phyloP scores from a whole-genome alignment of 2,113 vertebrate genomes.

The Xerus inauris region DNA sequence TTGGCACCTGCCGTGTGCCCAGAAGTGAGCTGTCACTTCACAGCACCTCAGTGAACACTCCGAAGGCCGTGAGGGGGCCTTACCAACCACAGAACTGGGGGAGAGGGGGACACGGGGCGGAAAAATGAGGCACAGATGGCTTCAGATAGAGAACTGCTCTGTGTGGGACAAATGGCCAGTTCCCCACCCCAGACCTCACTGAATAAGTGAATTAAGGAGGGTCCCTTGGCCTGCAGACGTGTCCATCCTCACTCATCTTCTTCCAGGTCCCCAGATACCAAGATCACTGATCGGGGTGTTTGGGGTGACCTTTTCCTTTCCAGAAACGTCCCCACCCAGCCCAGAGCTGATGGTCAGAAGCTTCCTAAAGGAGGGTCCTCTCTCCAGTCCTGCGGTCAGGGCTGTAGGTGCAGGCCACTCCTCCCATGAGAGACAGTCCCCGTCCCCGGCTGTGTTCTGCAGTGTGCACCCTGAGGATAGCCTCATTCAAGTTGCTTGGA shows the following conservation, averaged over 20 bases:
- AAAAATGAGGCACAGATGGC: too few species aligned
- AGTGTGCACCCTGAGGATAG: rapidly evolving
- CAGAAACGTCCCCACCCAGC: background rate
- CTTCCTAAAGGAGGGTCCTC: background rate
- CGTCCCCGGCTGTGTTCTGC: background rate
- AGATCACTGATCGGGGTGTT: too few species aligned
- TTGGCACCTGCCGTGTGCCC: background rate
- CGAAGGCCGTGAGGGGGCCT: rapidly evolving
- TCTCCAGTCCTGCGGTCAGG: too few species aligned
- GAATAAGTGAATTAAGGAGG: too few species aligned
- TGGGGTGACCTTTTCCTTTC: background rate
- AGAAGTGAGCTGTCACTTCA: rapidly evolving
- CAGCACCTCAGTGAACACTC: rapidly evolving
- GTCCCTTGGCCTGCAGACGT: too few species aligned
- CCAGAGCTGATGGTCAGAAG: background rate
- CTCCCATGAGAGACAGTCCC: background rate
- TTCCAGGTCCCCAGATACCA: too few species aligned
- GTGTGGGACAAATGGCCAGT: too few species aligned
- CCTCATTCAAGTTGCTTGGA: background rate
- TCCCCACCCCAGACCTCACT: too few species aligned
- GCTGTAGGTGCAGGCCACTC: background rate
- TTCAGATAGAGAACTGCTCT: too few species aligned
- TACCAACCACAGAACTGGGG: background rate
- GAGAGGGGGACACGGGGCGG: background rate
- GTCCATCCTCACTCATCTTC: too few species aligned